phyloP scores from a whole-genome alignment of 1,140 invertebrate genomes.

The Drosophila grimshawi region DNA sequence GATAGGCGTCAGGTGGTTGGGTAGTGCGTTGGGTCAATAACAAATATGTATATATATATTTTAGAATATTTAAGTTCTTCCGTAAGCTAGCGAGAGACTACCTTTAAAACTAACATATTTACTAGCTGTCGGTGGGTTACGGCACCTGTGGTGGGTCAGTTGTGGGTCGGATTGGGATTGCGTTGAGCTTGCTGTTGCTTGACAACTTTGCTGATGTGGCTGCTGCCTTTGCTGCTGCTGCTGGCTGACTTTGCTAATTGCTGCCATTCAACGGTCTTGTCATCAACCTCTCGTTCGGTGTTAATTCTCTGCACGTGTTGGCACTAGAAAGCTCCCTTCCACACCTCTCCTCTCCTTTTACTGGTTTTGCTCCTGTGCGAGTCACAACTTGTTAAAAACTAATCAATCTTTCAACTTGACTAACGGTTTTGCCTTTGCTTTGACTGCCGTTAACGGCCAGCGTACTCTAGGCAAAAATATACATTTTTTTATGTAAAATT shows the following conservation, averaged over 20 bases:
- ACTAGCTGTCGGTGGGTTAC: background rate
- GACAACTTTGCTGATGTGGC: slow-evolving; percentile 32
- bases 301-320: slow-evolving; percentile 70
- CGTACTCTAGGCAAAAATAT: background rate
- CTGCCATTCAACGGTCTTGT: slow-evolving; percentile 53
- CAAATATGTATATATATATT: background rate
- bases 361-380: slow-evolving; percentile 8
- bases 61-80: slow-evolving; percentile 33
- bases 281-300: slow-evolving; percentile 45
- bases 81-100: background rate
- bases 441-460: slow-evolving; percentile 69
- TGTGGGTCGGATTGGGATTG: background rate
- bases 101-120: background rate
- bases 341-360: slow-evolving; percentile 2
- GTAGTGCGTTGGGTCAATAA: slow-evolving; percentile 16
- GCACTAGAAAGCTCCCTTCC: slow-evolving; percentile 29
- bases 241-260: slow-evolving; percentile 60
- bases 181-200: background rate
- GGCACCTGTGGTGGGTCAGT: background rate
- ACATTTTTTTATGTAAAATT: background rate
- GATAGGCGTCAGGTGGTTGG: slow-evolving; percentile 23
- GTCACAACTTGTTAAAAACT: slow-evolving; percentile 83
- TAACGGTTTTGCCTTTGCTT: slow-evolving; percentile 76
- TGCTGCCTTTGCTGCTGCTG: slow-evolving; percentile 1
- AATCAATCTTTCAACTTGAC: slow-evolving; percentile 82